Base-by-base conservation (phyloP, 1,140 invertebrate species). In the Drosophila biarmipes region DNA sequence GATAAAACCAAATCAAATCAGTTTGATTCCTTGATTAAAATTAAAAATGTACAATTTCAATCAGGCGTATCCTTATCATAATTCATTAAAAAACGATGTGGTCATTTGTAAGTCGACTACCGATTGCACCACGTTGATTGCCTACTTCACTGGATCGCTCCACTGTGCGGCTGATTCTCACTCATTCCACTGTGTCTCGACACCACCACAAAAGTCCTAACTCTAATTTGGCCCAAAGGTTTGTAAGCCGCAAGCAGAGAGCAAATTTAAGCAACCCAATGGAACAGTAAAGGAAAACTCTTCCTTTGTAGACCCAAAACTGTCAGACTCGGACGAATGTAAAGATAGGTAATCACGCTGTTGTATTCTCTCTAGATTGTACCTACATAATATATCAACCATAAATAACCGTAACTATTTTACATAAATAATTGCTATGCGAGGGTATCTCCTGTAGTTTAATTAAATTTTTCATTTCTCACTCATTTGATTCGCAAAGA, bases 281-380 rank as follows among this genome's bases (percentile, higher is more conserved):
- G 46, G 53, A 17, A 75, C 19, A 40, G 29, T 40, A 17, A 68
- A 35, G 48, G 49, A 34, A 12, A 19, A 2, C n/a, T 15, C 12
- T 68, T 59, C 46, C 40, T 34, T 51, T 69, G 53, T 55, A 77
- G 62, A 63, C 12, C 48, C 19, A 11, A 66, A 49, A 59, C 42
- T 68, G 42, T 58, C 31, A 71, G 48, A 48, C 64, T 78, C 53
- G 57, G 64, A 61, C 73, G 58, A 64, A 71, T 43, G 24, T 37
- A 71, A 49, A 64, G 29, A 69, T 73, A 79, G 61, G 62, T 77
- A 74, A 72, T 48, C 54, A 59, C 56, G 52, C 54, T 86, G 73
- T 86, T 87, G 79, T 76, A 69, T 58, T 84, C 62, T 82, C 62
- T 73, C 38, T 89, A 89, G 84, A 84, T 74, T 84, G 66, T 87